phyloP scores from a whole-genome alignment of 1,140 invertebrate species.

The Stratiolaelaps scimitus region DNA sequence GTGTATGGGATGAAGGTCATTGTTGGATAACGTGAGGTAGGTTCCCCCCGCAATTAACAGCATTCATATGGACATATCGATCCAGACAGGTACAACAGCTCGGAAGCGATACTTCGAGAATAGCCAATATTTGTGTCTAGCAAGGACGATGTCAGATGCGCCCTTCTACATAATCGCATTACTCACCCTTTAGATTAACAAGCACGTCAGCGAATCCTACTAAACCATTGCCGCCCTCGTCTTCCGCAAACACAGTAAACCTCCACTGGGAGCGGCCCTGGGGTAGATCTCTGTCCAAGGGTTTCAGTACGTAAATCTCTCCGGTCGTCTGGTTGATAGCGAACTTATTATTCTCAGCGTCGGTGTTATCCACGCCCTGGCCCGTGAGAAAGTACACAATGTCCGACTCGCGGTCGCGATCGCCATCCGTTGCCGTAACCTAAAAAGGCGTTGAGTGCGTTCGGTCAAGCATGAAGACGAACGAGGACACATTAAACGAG shows the following conservation, averaged over 20 bases:
- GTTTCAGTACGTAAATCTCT: slow-evolving; percentile 67
- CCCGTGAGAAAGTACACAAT: slow-evolving; percentile 94
- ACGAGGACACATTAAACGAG: not conserved
- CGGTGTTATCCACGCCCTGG: slow-evolving; percentile 84
- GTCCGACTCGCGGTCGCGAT: slow-evolving; percentile 80
- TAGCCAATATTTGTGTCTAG: too few species aligned
- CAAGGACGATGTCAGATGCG: too few species aligned
- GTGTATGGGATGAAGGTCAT: too few species aligned
- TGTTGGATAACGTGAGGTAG: too few species aligned
- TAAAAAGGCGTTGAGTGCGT: slow-evolving; percentile 40
- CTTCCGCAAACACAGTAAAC: slow-evolving; percentile 93
- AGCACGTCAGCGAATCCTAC: slow-evolving; percentile 97
- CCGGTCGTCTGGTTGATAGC: slow-evolving; percentile 86
- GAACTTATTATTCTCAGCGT: slow-evolving; percentile 87
- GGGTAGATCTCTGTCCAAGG: slow-evolving; percentile 88
- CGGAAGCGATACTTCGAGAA: too few species aligned
- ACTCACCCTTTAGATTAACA: slow-evolving; percentile 63
- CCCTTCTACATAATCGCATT: too few species aligned
- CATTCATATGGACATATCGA: too few species aligned
- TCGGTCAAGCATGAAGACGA: too few species aligned
- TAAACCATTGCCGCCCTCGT: slow-evolving; percentile 84
- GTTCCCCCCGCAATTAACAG: too few species aligned
- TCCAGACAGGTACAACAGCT: too few species aligned
- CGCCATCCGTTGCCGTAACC: slow-evolving; percentile 88
- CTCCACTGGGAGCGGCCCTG: slow-evolving; percentile 90